phyloP scores from a whole-genome alignment of 2,888 invertebrate species.

The Troglohyphantes excavatus region DNA sequence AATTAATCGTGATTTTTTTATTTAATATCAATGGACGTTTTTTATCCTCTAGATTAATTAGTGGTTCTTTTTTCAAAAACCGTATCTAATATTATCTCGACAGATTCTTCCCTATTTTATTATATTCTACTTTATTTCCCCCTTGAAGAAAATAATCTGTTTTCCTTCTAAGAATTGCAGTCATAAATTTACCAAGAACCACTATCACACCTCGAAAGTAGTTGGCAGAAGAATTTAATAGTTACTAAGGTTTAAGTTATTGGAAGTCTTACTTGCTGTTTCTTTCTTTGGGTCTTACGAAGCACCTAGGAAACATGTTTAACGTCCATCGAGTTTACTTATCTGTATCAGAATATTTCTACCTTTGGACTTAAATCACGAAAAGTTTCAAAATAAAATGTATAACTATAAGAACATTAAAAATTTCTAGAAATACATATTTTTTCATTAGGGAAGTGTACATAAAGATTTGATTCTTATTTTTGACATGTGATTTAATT shows the following conservation, averaged over 20 bases:
- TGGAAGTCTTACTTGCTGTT: conserved; percentile 40
- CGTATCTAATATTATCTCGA: conserved; percentile 42
- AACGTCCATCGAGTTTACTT: conserved; percentile 4
- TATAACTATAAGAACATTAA: too few relatives aligned
- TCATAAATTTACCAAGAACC: conserved; percentile 62
- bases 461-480: too few relatives aligned
- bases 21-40: background rate
- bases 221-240: conserved; percentile 76
- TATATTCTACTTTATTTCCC: conserved; percentile 57
- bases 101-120: conserved; percentile 69
- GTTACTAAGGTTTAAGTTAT: conserved; percentile 64
- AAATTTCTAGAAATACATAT: too few relatives aligned
- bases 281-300: conserved; percentile 35
- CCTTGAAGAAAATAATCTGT: conserved; percentile 50
- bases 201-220: conserved; percentile 61
- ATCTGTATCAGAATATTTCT: conserved; percentile 36
- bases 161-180: conserved; percentile 49
- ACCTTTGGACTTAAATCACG: background rate
- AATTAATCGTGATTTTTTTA: background rate
- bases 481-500: too few relatives aligned
- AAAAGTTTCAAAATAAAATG: too few relatives aligned
- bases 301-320: conserved; percentile 27
- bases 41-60: conserved; percentile 8
- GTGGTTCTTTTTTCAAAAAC: conserved; percentile 59
- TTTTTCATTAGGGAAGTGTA: too few relatives aligned